Evolutionary conservation across 2,113 vertebrate genomes (phyloP).

Genomic region (Aphyosemion australe): DNA sequence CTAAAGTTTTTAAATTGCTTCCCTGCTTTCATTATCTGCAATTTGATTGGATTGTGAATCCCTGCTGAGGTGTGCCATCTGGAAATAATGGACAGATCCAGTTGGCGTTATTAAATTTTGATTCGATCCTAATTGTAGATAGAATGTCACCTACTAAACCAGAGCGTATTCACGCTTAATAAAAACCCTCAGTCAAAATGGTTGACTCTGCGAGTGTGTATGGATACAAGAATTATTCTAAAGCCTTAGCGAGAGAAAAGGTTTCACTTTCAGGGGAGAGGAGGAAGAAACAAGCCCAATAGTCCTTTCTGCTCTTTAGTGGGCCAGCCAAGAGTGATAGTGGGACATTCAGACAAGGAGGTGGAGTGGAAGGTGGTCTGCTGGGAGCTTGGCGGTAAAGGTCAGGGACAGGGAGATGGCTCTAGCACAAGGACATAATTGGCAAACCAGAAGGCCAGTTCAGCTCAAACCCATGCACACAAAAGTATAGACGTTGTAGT

Average conservation of each 20-base stretch:
- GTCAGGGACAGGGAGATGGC: conserved; percentile 68
- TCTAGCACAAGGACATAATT: conserved; percentile 66
- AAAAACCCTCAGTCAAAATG: conserved; percentile 30
- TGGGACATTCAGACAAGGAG: conserved; percentile 51
- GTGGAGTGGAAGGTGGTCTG: conserved; percentile 43
- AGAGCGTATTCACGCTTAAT: conserved; percentile 18
- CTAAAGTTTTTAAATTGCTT: conserved; percentile 61
- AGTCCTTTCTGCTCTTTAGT: conserved; percentile 8
- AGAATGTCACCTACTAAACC: conserved; percentile 19
- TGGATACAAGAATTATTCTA: not conserved
- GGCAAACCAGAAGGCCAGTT: conserved; percentile 56
- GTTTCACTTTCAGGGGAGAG: conserved; percentile 5
- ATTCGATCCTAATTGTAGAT: conserved; percentile 26
- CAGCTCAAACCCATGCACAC: conserved; percentile 29
- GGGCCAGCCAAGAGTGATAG: conserved; percentile 33
- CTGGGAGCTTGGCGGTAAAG: conserved; percentile 66
- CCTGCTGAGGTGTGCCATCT: conserved; percentile 55
- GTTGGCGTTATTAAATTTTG: conserved; percentile 44
- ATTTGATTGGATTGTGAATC: conserved; percentile 69
- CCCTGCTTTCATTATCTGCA: conserved; percentile 63
- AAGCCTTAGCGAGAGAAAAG: not conserved
- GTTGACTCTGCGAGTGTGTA: not conserved
- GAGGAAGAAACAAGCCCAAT: not conserved
- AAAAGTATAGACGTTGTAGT: conserved; percentile 36
- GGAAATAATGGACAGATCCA: conserved; percentile 58